Percentiles rank a stretch among this genome's conserved stretches.
These are phyloP conservation scores for Caerostris extrusa DNA, from an alignment of 1,140 invertebrate species.

Conservation along the genomic window DNA sequence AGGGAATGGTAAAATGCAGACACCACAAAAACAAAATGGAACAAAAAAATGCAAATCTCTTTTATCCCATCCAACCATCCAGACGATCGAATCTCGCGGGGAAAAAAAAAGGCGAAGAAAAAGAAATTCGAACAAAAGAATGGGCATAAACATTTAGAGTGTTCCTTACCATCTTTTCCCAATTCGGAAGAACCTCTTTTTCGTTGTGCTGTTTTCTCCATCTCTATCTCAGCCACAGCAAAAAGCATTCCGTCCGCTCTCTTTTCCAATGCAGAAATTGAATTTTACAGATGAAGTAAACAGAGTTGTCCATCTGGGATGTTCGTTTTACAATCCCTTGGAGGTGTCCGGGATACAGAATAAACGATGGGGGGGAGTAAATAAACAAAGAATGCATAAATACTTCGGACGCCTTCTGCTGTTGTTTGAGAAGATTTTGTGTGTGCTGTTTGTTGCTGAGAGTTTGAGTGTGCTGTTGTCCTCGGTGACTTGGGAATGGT, in stretches of 20 bases:
- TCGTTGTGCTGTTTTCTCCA: too few species aligned
- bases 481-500: background rate
- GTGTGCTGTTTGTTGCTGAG: too few species aligned
- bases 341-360: background rate
- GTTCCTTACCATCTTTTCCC: background rate
- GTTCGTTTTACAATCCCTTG: slow-evolving; percentile 6
- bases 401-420: background rate
- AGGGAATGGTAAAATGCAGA: too few species aligned
- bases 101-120: background rate
- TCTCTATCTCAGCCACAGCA: too few species aligned
- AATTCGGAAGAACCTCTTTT: too few species aligned
- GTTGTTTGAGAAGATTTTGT: background rate
- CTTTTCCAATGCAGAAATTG: background rate
- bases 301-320: background rate
- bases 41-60: too few species aligned
- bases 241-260: too few species aligned
- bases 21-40: too few species aligned
- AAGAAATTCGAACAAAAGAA: background rate
- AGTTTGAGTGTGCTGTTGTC: too few species aligned
- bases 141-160: background rate
- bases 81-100: background rate
- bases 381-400: background rate
- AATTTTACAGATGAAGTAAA: background rate
- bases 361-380: background rate
- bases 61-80: background rate